phyloP scores from a whole-genome alignment of 2,888 invertebrate species.

The Dione vanillae region DNA sequence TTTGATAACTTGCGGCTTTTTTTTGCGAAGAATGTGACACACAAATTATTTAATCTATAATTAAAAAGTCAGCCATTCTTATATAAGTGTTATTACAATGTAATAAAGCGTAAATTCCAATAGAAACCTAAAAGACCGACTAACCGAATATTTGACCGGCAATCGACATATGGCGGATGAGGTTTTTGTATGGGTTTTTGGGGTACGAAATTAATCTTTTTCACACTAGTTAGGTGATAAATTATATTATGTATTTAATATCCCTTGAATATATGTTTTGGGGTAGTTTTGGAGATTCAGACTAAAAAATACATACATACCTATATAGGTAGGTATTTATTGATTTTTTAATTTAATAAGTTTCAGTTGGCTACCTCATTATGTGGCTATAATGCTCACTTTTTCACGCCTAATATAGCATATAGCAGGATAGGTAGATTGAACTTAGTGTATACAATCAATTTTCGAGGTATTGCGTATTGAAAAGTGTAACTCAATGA shows the following conservation, averaged over 20 bases:
- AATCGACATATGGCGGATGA: constrained; percentile 64
- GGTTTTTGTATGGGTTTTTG: constrained; percentile 62
- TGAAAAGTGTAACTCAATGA: too few relatives aligned
- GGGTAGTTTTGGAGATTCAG: neutral
- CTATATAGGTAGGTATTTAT: too few relatives aligned
- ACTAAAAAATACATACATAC: too few relatives aligned
- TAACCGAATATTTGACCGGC: constrained; percentile 52
- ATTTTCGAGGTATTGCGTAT: too few relatives aligned
- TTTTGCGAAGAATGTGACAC: constrained; percentile 7
- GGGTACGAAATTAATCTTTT: constrained; percentile 38
- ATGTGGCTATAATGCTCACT: too few relatives aligned
- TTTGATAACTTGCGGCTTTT: too few relatives aligned
- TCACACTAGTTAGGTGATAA: constrained; percentile 5
- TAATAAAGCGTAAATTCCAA: neutral
- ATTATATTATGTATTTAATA: constrained; percentile 23
- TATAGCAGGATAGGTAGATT: too few relatives aligned
- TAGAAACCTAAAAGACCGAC: neutral
- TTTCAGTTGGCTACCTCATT: too few relatives aligned
- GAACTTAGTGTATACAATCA: too few relatives aligned
- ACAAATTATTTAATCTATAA: neutral
- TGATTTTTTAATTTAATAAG: too few relatives aligned
- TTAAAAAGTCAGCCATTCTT: neutral
- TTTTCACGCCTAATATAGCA: too few relatives aligned
- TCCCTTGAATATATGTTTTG: neutral
- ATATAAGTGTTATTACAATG: neutral